Conservation (phyloP, 2,797 vertebrate species). For the Acrossocheilus wenchowensis region DNA sequence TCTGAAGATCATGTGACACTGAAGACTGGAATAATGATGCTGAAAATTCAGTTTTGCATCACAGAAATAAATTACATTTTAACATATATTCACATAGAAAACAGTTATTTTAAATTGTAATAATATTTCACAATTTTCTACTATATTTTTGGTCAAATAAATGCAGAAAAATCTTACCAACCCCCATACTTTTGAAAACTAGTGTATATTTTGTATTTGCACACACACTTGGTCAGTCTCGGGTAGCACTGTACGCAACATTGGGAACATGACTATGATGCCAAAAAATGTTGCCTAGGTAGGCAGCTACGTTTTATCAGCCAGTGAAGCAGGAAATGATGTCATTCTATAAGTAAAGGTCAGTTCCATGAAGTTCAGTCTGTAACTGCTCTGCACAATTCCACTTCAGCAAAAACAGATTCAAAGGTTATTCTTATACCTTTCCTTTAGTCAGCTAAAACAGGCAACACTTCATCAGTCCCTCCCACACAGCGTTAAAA, state of each 20-base stretch:
- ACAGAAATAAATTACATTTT: too few species aligned
- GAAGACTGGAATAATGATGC: too few species aligned
- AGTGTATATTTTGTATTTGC: neutral
- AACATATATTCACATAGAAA: neutral
- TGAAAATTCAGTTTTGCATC: too few species aligned
- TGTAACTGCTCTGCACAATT: neutral
- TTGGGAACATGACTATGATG: neutral
- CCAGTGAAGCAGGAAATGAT: conserved; percentile 1
- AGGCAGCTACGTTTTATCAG: too few species aligned
- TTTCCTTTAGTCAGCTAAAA: conserved; percentile 8
- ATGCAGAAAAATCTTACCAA: neutral
- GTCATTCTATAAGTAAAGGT: neutral
- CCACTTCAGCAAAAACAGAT: neutral
- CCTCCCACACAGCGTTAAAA: conserved; percentile 16
- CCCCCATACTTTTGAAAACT: neutral
- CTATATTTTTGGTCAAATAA: neutral
- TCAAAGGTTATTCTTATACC: neutral
- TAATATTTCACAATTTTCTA: neutral
- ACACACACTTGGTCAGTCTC: neutral
- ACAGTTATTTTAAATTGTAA: neutral
- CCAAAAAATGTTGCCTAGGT: neutral
- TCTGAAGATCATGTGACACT: too few species aligned
- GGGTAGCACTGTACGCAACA: neutral
- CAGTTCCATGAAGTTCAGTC: neutral
- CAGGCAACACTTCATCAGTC: neutral